A percentile compares a stretch with the other conserved stretches of the same genome.
Evolutionary conservation across 2,797 vertebrate species (phyloP).

Genomic region (Karalla daura): DNA sequence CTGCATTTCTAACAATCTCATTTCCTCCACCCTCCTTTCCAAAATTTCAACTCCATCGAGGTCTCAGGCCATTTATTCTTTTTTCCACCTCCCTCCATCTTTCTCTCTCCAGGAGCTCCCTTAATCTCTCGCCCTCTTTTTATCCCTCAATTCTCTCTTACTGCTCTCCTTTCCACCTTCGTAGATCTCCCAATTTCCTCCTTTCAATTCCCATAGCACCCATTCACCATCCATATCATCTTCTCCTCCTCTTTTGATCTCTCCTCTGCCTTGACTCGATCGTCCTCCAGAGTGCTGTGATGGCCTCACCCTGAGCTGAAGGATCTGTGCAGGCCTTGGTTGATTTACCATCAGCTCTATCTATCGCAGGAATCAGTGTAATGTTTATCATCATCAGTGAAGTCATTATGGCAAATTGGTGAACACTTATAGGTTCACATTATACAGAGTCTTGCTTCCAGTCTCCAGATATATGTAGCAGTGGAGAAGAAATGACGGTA

Average conservation of each 20-base stretch:
- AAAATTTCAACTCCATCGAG: not conserved
- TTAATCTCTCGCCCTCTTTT: conserved; percentile 24
- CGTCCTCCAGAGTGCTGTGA: conserved; percentile 61
- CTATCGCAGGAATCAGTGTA: conserved; percentile 47
- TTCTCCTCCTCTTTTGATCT: conserved; percentile 35
- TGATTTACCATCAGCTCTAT: conserved; percentile 61
- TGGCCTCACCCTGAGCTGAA: conserved; percentile 35
- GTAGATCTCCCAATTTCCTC: conserved; percentile 52
- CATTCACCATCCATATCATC: conserved; percentile 49
- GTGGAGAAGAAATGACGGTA: conserved; percentile 49
- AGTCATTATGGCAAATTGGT: conserved; percentile 69
- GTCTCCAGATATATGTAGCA: conserved; percentile 44
- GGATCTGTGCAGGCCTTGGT: conserved; percentile 51
- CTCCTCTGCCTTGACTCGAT: conserved; percentile 55
- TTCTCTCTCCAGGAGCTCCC: not conserved
- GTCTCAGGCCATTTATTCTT: conserved; percentile 13
- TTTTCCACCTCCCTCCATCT: conserved; percentile 8
- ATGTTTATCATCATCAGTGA: conserved; percentile 71
- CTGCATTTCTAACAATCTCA: not conserved
- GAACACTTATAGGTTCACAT: conserved; percentile 56
- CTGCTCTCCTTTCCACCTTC: conserved; percentile 32
- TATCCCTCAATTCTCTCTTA: conserved; percentile 8
- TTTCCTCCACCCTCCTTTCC: conserved; percentile 8
- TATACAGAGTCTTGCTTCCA: conserved; percentile 49
- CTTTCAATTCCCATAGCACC: conserved; percentile 46